Evolutionary conservation across 2,797 vertebrate species (phyloP).

Genomic region (Crocodylus rhombifer): DNA sequence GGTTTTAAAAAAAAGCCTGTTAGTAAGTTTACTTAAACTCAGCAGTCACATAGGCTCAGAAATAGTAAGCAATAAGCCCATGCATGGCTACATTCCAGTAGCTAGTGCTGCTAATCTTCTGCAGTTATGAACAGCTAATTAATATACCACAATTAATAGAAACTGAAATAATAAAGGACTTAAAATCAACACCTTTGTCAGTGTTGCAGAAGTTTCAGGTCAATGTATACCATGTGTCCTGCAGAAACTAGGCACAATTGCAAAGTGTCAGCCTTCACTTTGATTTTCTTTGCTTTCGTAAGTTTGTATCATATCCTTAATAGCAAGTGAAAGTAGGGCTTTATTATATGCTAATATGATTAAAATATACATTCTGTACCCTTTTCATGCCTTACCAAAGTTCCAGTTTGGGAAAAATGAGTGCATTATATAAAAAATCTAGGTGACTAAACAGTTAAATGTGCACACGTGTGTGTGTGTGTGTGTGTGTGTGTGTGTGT

Average conservation of each 20-base stretch:
- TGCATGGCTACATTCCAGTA: not conserved
- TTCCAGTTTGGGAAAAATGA: conserved; percentile 16
- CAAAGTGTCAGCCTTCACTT: not conserved
- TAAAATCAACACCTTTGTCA: not conserved
- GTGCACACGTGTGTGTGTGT: not conserved
- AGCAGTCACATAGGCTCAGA: not conserved
- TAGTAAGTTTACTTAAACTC: not conserved
- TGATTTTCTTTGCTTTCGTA: conserved; percentile 5
- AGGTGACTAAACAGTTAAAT: conserved; percentile 68
- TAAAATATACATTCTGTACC: conserved; percentile 4
- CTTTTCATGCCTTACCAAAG: not conserved
- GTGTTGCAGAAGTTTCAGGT: not conserved
- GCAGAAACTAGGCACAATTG: not conserved
- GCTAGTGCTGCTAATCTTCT: not conserved
- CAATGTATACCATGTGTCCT: not conserved
- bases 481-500: too few relatives aligned
- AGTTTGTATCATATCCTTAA: not conserved
- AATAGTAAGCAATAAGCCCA: not conserved
- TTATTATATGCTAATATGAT: not conserved
- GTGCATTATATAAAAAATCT: conserved; percentile 32
- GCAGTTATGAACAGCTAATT: not conserved
- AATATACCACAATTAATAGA: not conserved
- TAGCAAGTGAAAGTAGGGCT: not conserved
- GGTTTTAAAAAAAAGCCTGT: not conserved
- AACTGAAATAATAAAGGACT: not conserved